Evolutionary conservation across 2,797 vertebrate species (phyloP).

Genomic region (Picus viridis): DNA sequence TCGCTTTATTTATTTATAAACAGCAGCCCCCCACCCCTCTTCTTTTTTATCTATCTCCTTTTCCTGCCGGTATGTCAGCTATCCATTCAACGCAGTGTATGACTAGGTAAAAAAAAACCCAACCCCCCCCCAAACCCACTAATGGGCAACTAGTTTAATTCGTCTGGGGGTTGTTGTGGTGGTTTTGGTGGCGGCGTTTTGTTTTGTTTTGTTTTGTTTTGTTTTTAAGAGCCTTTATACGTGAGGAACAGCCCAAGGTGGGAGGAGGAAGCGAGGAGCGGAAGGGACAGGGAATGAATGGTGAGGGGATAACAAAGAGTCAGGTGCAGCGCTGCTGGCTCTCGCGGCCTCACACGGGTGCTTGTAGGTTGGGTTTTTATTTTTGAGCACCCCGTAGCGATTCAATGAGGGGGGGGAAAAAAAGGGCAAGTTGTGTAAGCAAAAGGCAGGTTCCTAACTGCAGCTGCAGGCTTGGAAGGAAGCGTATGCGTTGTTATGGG

Average conservation of each 20-base stretch:
- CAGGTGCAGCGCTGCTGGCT: constrained; percentile 33
- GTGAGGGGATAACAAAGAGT: constrained; percentile 40
- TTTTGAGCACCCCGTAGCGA: neutral
- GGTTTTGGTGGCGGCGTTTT: no score
- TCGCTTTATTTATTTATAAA: neutral
- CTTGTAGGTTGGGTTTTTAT: accelerated
- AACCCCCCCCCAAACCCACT: neutral
- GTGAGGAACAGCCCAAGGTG: neutral
- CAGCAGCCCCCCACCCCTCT: no score
- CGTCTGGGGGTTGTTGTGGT: neutral
- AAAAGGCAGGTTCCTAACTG: neutral
- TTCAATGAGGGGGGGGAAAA: neutral
- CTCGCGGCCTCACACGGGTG: neutral
- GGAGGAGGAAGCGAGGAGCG: constrained; percentile 17
- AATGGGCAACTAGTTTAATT: neutral
- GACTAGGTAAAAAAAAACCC: neutral
- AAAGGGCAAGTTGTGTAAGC: neutral
- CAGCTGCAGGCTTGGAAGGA: neutral
- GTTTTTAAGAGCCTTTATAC: neutral
- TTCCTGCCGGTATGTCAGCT: neutral
- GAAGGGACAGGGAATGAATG: neutral
- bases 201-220: no score
- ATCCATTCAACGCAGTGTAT: neutral
- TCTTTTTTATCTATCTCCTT: no score
- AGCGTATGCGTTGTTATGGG: neutral